Percentiles rank a stretch among this genome's conserved stretches.
phyloP scores from a whole-genome alignment of 2,888 invertebrate species.

The Hypolimnas misippus region DNA sequence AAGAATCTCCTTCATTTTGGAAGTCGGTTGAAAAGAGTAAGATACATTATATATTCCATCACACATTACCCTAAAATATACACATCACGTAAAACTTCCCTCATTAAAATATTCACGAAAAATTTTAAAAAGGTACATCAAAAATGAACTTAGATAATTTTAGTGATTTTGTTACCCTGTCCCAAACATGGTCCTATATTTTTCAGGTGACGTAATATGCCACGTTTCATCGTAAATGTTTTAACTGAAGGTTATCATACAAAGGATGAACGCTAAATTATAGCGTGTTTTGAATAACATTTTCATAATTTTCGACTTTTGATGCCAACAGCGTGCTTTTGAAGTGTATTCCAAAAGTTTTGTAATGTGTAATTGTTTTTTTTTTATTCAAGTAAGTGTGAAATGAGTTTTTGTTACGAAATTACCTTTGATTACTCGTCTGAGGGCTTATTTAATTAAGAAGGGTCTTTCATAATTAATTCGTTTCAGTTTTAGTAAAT shows the following conservation, averaged over 20 bases:
- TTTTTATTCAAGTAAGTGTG: not conserved
- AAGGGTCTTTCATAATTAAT: not conserved
- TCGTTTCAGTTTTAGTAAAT: not conserved
- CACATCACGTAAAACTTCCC: not conserved
- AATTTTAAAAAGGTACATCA: not conserved
- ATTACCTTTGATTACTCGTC: not conserved
- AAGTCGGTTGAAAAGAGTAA: no score
- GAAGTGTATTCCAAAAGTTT: constrained; percentile 2
- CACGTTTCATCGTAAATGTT: constrained; percentile 23
- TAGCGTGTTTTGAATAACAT: constrained; percentile 2
- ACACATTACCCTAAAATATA: not conserved
- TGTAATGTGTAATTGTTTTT: not conserved
- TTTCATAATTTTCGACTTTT: not conserved
- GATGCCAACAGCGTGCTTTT: not conserved
- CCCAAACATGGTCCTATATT: not conserved
- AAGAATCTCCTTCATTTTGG: no score
- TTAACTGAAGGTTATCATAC: constrained; percentile 21
- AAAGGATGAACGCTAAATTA: constrained; percentile 2
- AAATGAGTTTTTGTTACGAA: not conserved
- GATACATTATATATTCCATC: not conserved
- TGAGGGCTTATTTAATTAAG: not conserved
- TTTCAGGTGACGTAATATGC: constrained; percentile 22
- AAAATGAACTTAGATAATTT: constrained; percentile 5
- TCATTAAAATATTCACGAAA: constrained; percentile 1
- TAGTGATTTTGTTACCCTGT: not conserved